Base-by-base conservation (phyloP, 1,140 invertebrate species). In the Orussus abietinus region DNA sequence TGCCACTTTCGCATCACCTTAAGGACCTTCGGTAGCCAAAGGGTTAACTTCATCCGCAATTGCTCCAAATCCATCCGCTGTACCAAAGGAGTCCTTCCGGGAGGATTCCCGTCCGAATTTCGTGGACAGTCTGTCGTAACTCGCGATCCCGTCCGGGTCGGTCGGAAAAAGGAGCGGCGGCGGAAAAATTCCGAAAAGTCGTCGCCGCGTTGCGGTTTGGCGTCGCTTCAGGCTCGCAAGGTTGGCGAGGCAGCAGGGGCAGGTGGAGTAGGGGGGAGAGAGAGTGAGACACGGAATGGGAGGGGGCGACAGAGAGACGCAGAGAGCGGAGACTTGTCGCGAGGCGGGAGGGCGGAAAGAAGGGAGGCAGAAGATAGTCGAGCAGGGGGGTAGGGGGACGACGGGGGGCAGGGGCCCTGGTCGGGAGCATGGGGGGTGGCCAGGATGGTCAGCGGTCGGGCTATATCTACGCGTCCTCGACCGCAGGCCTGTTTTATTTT, bases 401-500 rank as follows among this genome's bases (percentile, higher is more conserved):
- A n/a, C 22, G 11, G 33, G 32, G 17, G 33, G 19, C 18, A 17
- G 19, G 25, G 38, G 28, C 31, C n/a, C 32, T 14, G 25, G 15
- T 10, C 39, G 18, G 31, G 15, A 42, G 21, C 13, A 38, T 30
- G 33, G 25, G 33, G 32, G 40, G 51, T 47, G 49, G 58, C 51
- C 54, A 56, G 57, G 55, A 62, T 57, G 63, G 64, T 68, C 61
- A 67, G 52, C 60, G 51, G 49, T 52, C 57, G 52, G 53, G 57
- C 53, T 66, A 64, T 67, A 69, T 67, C 56, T 61, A 54, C 57
- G 64, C 57, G 63, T 69, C 55, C 62, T 64, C 66, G 62, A 72
- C 68, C 69, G 55, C 66, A 72, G 64, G 62, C 57, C 67, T 66
- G 67, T 74, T 74, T 73, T 72, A 74, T 74, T 74, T 74, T 71